Conservation (phyloP, 2,113 vertebrate species). For the Myotis davidii region DNA sequence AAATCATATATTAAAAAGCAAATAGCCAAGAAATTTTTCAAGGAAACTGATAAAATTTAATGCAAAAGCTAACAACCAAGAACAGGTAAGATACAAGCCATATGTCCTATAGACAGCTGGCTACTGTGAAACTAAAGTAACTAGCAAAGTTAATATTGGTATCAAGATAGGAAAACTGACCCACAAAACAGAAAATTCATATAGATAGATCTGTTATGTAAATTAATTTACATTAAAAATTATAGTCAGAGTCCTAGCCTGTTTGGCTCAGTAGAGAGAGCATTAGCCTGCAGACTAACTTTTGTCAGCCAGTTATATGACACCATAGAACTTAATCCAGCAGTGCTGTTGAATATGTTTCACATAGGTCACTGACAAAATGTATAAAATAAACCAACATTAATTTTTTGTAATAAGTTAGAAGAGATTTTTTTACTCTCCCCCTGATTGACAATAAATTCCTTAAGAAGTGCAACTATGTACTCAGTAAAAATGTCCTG, state of each 20-base stretch:
- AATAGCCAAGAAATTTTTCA: neutral
- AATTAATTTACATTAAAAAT: neutral
- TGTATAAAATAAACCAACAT: no score
- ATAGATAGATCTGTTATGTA: neutral
- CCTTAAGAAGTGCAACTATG: neutral
- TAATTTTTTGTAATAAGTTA: neutral
- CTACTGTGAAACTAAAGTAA: neutral
- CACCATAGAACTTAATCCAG: neutral
- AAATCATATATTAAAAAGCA: neutral
- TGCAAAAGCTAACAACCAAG: neutral
- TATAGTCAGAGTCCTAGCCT: neutral
- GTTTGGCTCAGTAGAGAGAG: no score
- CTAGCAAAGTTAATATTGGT: neutral
- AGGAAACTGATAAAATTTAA: neutral
- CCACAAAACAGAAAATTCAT: neutral
- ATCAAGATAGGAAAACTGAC: neutral
- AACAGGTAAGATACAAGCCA: neutral
- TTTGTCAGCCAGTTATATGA: neutral
- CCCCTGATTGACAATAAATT: neutral
- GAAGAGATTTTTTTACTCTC: neutral
- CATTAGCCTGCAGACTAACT: neutral
- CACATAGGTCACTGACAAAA: neutral
- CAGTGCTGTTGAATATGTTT: neutral
- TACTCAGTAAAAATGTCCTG: neutral
- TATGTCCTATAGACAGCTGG: neutral